Base-by-base conservation (phyloP, 2,888 invertebrate species). In the Gandaritis pyraliata region DNA sequence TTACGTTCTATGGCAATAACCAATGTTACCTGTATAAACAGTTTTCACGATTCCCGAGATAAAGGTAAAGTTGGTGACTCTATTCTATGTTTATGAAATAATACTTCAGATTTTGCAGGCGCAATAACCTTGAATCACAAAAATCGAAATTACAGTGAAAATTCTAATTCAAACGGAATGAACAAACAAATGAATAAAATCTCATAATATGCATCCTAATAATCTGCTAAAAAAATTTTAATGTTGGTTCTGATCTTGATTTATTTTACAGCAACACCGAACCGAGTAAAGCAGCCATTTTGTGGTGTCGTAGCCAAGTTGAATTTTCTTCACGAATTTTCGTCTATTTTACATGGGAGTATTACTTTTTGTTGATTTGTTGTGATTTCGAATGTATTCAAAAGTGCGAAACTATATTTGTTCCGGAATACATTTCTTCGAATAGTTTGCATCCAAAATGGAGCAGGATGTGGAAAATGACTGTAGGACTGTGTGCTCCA, bases 261-360 rank as follows among this genome's bases (percentile, higher is more conserved):
- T n/a, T n/a, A n/a, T n/a, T 36, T 6, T 41, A 59, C 75, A 64
- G 82, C 80, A 88, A 83, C 82, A 83, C 80, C 72, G 73, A 82
- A 83, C 80, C 72, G 73, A 82, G 85, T 88, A 88, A 90, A 86
- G 88, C 85, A 84, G 91, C 90, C 91, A 92, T 92, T 91, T 92
- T 92, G 90, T 91, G 88, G 88, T 91, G 91, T 90, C 90, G 84
- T 80, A 82, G 80, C 78, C 76, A 76, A 76, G 79, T 83, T 84
- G 80, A 84, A 79, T 72, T 74, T 80, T 83, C 82, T 82, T 85
- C 76, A 77, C 73, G 64, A 82, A 88, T 82, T 86, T 90, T 91
- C 78, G 91, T 89, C 89, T 88, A 91, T 89, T 91, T 90, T 90
- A 91, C 88, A 91, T 91, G 90, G 91, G 83, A 90, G 91, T 90